Percentiles rank a stretch among this genome's conserved stretches.
Evolutionary conservation across 2,797 vertebrate genomes (phyloP).

Genomic region (Leontocebus nigricollis): DNA sequence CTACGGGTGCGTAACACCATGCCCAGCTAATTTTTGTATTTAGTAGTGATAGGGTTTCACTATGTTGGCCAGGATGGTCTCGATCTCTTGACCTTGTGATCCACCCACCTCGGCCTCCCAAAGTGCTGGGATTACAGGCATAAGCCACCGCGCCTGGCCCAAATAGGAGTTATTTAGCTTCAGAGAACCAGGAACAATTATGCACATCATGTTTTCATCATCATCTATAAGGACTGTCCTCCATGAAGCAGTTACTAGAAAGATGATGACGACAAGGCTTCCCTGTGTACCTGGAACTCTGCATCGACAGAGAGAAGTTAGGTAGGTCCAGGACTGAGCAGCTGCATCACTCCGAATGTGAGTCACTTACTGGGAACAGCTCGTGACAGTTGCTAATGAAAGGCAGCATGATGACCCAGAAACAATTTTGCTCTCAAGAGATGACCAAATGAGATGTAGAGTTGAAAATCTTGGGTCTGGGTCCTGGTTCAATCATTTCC

Average conservation of each 20-base stretch:
- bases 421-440: neutral
- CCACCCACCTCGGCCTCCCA: no score
- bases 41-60: no score
- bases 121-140: no score
- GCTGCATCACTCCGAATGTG: neutral
- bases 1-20: no score
- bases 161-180: neutral
- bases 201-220: neutral
- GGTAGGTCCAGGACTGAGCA: no score
- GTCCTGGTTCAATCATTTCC: neutral
- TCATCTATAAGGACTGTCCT: neutral
- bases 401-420: neutral
- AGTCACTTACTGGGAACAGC: neutral
- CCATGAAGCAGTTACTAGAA: neutral
- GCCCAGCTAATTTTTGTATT: no score
- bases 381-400: neutral
- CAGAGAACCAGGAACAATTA: neutral
- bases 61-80: no score
- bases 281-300: neutral
- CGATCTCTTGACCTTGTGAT: no score
- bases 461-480: neutral
- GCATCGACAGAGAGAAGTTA: neutral
- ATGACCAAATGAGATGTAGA: neutral
- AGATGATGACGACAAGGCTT: neutral
- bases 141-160: no score